Evolutionary conservation across 2,888 invertebrate species (phyloP), one percentile per base, ranked within the genome.

Genomic region (Scaptomyza tumidula): DNA sequence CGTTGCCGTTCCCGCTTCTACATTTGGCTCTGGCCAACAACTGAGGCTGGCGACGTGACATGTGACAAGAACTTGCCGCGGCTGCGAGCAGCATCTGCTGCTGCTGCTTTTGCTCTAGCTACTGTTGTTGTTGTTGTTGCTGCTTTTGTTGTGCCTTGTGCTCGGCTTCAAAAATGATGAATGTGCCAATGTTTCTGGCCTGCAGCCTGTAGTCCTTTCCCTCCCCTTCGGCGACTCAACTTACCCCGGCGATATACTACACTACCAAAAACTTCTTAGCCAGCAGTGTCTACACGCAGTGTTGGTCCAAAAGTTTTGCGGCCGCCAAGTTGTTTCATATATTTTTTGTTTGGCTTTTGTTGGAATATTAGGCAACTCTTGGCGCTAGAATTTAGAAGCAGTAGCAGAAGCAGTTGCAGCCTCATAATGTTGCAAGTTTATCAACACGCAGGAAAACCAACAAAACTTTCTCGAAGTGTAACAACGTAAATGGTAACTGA

Each of bases 21-120:
- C n/a, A 6, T 37, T 37, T 7, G n/a, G 19, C 7, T 62, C 43
- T 48, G 53, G 45, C 56, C 54, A 50, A 10, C 24, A 55, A 43
- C 54, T 44, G 74, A 55, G 56, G 69, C 74, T 56, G 80, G 70
- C 88, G 75, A 86, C 86, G 88, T 85, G 84, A 85, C 84, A 88
- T 83, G 80, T 85, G 84, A 88, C 83, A 88, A 88, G 86, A 88
- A 81, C 76, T 83, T 83, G 82, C 87, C 82, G 79, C 82, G 86
- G 65, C 70, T 66, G 78, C 62, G 60, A 82, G 86, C 80, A 80
- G 67, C 86, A 88, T 71, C 84, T 79, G 83, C 68, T 72, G 76
- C 33, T 24, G 86, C 80, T 78, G 65, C 86, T 86, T 69, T 80
- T 79, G 82, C 68, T 72, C 73, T 37, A 77, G 61, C 29, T 55